Evolutionary conservation across 2,888 invertebrate species (phyloP).

Genomic region (Noctua fimbriata): DNA sequence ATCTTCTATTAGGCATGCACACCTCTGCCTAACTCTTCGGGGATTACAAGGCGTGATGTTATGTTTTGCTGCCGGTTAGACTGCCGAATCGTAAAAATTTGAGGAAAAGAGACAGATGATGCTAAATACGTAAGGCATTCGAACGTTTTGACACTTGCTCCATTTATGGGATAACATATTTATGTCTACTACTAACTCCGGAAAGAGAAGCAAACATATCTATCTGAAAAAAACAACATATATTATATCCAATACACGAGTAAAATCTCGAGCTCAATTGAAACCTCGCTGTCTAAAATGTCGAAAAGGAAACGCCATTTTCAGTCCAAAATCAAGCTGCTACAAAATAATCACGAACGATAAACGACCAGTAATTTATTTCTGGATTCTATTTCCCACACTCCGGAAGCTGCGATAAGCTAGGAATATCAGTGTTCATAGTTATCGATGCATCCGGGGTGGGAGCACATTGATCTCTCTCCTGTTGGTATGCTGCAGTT

Average conservation of each 20-base stretch:
- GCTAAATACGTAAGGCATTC: no score
- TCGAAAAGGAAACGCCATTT: neutral
- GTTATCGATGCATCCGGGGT: slow-evolving; percentile 23
- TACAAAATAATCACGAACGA: neutral
- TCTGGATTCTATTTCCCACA: slow-evolving; percentile 32
- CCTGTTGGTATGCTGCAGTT: neutral
- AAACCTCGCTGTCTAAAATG: neutral
- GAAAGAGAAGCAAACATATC: neutral
- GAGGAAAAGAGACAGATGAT: no score
- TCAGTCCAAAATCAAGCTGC: neutral
- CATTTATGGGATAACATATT: neutral
- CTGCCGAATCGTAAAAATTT: no score
- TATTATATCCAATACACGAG: neutral
- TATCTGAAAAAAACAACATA: neutral
- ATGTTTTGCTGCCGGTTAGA: no score
- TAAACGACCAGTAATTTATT: neutral
- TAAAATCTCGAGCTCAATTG: neutral
- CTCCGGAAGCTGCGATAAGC: slow-evolving; percentile 23
- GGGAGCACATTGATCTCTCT: neutral
- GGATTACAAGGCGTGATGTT: no score
- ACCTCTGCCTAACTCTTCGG: no score
- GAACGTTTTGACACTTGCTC: no score
- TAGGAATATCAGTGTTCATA: neutral
- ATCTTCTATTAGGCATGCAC: no score
- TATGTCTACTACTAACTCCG: neutral